Evolutionary conservation across 2,888 invertebrate genomes (phyloP), one percentile per base, ranked within the genome.

Genomic region (Polydrusus tereticollis): DNA sequence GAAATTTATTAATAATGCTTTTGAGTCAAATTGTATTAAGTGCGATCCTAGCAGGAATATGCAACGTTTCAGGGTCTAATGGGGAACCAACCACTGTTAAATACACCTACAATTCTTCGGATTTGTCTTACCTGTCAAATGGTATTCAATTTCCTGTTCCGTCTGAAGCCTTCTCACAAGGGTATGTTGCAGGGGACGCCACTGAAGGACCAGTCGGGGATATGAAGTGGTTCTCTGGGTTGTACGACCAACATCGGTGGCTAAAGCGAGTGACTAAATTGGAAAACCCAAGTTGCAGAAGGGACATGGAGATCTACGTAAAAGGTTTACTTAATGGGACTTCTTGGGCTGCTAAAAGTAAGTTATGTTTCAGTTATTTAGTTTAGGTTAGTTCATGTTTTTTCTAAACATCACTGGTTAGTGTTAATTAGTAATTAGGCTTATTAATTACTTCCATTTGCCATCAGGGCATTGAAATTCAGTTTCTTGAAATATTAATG

Each of bases 341-440:
- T 80, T 85, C 86, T 47, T 94, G 94, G 94, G 94, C 94, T 8
- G 91, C 92, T 36, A 92, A 91, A 87, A 92, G 94, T 94, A 83
- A 91, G 92, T 90, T 41, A 8, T 29, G 29, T 33, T 77, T 58
- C 55, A 57, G 58, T 29, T 52, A 7, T n/a, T n/a, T n/a, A n/a
- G n/a, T n/a, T n/a, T 14, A 23, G 38, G 29, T 47, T 41, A 5
- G 14, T 38, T 26, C 14, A 23, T 38, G 29, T 36, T 20, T 6
- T 38, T 38, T 26, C n/a, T n/a, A n/a, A n/a, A n/a, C n/a, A n/a
- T n/a, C n/a, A n/a, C n/a, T n/a, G n/a, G n/a, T n/a, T n/a, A n/a
- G n/a, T n/a, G n/a, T n/a, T n/a, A n/a, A n/a, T n/a, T n/a, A n/a
- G n/a, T n/a, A n/a, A n/a, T n/a, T n/a, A n/a, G n/a, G n/a, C n/a